These are phyloP conservation scores for Lateolabrax maculatus DNA, from an alignment of 2,797 vertebrate species.

Conservation along the genomic window DNA sequence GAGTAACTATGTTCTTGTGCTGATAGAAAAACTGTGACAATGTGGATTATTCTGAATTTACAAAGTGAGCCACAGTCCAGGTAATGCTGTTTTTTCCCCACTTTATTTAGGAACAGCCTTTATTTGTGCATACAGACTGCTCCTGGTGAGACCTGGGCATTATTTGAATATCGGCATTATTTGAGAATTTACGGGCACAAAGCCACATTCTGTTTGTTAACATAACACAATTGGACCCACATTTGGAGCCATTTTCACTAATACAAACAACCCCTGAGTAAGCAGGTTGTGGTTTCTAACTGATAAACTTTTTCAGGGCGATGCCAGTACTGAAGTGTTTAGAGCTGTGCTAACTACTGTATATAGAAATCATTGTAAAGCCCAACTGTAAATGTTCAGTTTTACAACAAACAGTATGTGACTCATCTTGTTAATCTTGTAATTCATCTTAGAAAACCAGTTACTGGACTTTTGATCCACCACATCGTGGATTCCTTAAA, in stretches of 20 bases:
- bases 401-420: neutral
- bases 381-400: constrained; percentile 15
- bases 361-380: neutral
- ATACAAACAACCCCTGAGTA: constrained; percentile 54
- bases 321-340: constrained; percentile 2
- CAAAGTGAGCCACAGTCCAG: neutral
- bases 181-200: constrained; percentile 36
- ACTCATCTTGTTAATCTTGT: neutral
- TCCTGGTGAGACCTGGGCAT: constrained; percentile 35
- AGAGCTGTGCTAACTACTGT: neutral
- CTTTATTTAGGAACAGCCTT: constrained; percentile 29
- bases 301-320: constrained; percentile 27
- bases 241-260: constrained; percentile 35
- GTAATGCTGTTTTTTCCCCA: neutral
- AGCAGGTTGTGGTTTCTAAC: constrained; percentile 32
- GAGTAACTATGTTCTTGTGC: neutral
- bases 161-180: constrained; percentile 58
- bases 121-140: constrained; percentile 28
- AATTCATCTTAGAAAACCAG: constrained; percentile 11
- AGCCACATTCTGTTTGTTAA: constrained; percentile 53
- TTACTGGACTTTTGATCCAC: neutral
- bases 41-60: constrained; percentile 14
- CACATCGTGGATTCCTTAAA: constrained; percentile 1
- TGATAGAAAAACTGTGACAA: constrained; percentile 16
- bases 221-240: constrained; percentile 44